These are phyloP conservation scores for Stegodyphus dumicola DNA, from an alignment of 1,140 invertebrate species.

Conservation along the genomic window DNA sequence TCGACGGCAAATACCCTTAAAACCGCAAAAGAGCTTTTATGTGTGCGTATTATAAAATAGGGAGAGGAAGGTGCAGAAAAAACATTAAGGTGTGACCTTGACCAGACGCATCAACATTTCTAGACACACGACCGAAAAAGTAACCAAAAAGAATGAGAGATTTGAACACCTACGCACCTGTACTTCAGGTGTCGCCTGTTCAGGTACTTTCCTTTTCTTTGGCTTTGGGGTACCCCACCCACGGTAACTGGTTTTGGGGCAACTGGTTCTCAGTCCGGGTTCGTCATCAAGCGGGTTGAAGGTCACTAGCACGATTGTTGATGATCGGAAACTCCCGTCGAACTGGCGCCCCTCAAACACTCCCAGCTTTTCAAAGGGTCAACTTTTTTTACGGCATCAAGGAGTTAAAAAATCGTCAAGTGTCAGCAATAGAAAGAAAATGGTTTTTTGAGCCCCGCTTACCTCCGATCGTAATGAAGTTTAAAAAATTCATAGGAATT, in stretches of 20 bases:
- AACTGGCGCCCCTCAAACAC: not conserved
- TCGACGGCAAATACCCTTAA: not conserved
- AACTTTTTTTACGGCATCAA: too few relatives aligned
- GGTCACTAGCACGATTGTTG: conserved; percentile 23
- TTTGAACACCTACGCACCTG: not conserved
- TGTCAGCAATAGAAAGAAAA: too few relatives aligned
- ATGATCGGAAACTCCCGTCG: not conserved
- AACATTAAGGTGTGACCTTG: not conserved
- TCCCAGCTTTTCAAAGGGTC: not conserved
- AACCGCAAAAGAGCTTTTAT: not conserved
- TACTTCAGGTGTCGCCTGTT: conserved; percentile 29
- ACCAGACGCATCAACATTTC: not conserved
- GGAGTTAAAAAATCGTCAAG: too few relatives aligned
- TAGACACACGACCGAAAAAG: not conserved
- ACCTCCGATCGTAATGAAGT: too few relatives aligned
- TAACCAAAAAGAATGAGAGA: not conserved
- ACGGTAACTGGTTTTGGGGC: conserved; percentile 35
- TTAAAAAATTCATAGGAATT: too few relatives aligned
- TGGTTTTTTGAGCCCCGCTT: too few relatives aligned
- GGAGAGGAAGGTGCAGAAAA: not conserved
- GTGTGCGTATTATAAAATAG: not conserved
- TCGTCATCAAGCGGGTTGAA: conserved; percentile 26
- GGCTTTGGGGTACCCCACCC: conserved; percentile 28
- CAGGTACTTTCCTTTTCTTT: not conserved
- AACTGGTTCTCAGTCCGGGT: conserved; percentile 38